Evolutionary conservation across 2,113 vertebrate species (phyloP).

Genomic region (Scomber colias): DNA sequence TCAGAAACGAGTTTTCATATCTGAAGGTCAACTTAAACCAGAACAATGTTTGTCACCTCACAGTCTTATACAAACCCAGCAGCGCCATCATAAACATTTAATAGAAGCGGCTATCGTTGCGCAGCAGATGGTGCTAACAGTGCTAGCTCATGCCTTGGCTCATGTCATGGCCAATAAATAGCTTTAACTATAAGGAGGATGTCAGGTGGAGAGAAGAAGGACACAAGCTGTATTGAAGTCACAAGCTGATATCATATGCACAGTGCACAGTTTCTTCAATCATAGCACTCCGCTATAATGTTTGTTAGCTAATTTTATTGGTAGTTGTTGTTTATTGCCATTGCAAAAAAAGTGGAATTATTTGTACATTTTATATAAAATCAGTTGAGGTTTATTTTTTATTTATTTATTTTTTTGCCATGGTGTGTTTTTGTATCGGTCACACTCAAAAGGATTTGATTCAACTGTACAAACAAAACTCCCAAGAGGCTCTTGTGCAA

Average conservation of each 20-base stretch:
- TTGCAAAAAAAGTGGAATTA: slow-evolving; percentile 1
- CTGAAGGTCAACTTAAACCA: slow-evolving; percentile 72
- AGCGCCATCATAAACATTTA: slow-evolving; percentile 72
- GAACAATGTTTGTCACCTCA: slow-evolving; percentile 62
- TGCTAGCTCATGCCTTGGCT: slow-evolving; percentile 44
- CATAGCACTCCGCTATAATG: neutral
- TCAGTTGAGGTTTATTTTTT: too few species aligned
- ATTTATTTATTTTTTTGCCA: neutral
- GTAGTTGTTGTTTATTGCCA: neutral
- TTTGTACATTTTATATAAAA: slow-evolving; percentile 3
- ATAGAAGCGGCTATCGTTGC: slow-evolving; percentile 75
- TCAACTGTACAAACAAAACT: neutral
- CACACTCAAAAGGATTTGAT: neutral
- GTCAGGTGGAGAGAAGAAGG: slow-evolving; percentile 49
- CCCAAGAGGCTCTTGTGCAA: neutral
- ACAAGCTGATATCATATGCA: slow-evolving; percentile 18
- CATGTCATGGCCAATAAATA: slow-evolving; percentile 70
- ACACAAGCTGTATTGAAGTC: slow-evolving; percentile 44
- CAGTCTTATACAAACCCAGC: slow-evolving; percentile 60
- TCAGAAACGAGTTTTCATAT: slow-evolving; percentile 59
- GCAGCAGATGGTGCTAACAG: slow-evolving; percentile 77
- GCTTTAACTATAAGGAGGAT: slow-evolving; percentile 58
- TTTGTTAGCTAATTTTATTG: too few species aligned
- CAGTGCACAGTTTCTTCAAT: neutral
- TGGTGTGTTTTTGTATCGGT: neutral